Conservation (phyloP, 2,797 vertebrate genomes). For the Alca torda region DNA sequence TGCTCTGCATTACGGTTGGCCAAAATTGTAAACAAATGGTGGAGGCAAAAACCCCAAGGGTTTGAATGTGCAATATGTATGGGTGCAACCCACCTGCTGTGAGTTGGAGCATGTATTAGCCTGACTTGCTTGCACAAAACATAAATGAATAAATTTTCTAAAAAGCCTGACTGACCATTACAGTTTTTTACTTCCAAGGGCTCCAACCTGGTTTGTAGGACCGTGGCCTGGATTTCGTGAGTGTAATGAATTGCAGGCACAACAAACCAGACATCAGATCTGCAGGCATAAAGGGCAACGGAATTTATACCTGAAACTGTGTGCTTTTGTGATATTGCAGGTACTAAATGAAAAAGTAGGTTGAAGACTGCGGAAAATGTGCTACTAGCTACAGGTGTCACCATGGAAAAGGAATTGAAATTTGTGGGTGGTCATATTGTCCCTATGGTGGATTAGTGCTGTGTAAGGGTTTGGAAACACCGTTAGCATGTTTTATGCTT, state of each 20-base stretch:
- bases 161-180: not conserved
- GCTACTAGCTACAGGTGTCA: not conserved
- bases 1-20: not conserved
- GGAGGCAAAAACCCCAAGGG: not conserved
- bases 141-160: slow-evolving; percentile 9
- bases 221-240: not conserved
- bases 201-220: not conserved
- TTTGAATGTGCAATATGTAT: slow-evolving; percentile 13
- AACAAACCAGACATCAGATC: not conserved
- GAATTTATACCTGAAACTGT: not conserved
- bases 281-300: not conserved
- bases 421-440: not conserved
- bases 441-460: not conserved
- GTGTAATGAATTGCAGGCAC: not conserved
- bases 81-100: not conserved
- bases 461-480: not conserved
- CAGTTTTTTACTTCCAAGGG: not conserved
- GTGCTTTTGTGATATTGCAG: not conserved
- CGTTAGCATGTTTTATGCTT: not conserved
- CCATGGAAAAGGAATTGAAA: slow-evolving; percentile 11
- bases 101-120: not conserved
- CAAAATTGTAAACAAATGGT: not conserved
- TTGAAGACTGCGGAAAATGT: not conserved
- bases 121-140: not conserved
- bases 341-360: not conserved